A percentile compares a stretch with the other conserved stretches of the same genome.
Evolutionary conservation across 2,113 vertebrate genomes (phyloP).

Genomic region (Neomonachus schauinslandi): DNA sequence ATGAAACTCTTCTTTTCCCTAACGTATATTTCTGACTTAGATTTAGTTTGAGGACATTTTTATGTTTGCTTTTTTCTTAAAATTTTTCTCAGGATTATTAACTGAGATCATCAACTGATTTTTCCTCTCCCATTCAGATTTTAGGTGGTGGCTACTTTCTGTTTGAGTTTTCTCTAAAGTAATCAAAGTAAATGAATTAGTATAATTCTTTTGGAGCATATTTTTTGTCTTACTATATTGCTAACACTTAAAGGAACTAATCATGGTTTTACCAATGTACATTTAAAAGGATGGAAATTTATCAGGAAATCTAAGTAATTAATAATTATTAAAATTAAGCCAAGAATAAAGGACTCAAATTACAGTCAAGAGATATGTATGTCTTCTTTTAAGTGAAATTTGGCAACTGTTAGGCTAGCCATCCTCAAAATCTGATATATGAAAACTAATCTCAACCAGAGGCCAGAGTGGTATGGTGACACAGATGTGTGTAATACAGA

Average conservation of each 20-base stretch:
- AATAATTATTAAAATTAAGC: conserved; percentile 47
- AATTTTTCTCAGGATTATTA: conserved; percentile 27
- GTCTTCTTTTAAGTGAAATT: conserved; percentile 46
- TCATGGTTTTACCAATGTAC: background rate
- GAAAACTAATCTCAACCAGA: conserved; percentile 41
- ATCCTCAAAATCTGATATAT: background rate
- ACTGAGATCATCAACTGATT: conserved; percentile 15
- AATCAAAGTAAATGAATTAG: conserved; percentile 33
- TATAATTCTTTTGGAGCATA: background rate
- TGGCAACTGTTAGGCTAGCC: background rate
- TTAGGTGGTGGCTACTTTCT: conserved; percentile 21
- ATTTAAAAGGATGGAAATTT: conserved; percentile 22
- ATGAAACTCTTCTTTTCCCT: conserved; percentile 17
- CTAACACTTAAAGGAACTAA: conserved; percentile 3
- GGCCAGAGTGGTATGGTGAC: background rate
- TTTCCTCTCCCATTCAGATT: conserved; percentile 3
- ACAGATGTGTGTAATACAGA: conserved; percentile 10
- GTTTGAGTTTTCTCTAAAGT: conserved; percentile 41
- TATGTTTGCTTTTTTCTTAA: conserved; percentile 19
- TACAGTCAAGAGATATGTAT: background rate
- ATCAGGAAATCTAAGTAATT: conserved; percentile 4
- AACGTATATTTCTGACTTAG: background rate
- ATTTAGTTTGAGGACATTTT: background rate
- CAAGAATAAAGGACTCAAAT: conserved; percentile 20
- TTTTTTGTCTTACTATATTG: conserved; percentile 6